Evolutionary conservation across 1,140 invertebrate species (phyloP).

Genomic region (Bathynomus jamesi): DNA sequence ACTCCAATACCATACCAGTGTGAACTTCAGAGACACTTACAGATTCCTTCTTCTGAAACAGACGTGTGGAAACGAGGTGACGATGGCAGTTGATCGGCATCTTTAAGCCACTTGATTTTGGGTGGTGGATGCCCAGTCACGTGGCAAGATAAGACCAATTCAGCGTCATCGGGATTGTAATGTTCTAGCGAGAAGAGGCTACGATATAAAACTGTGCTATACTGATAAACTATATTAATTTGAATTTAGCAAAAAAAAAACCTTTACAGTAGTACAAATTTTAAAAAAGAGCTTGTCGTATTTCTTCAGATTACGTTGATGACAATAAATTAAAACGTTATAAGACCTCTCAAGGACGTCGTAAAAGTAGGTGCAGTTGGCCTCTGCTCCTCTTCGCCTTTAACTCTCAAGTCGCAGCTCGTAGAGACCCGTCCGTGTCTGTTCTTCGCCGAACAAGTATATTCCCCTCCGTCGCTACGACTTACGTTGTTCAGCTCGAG

Average conservation of each 20-base stretch:
- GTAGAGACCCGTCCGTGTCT: conserved; percentile 59
- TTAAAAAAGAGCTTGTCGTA: too few relatives aligned
- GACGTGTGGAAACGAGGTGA: conserved; percentile 55
- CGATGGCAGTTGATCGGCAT: conserved; percentile 50
- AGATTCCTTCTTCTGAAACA: conserved; percentile 61
- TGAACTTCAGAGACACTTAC: conserved; percentile 44
- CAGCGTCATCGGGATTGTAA: conserved; percentile 59
- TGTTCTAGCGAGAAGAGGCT: conserved; percentile 49
- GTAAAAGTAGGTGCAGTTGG: conserved; percentile 61
- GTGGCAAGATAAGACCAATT: conserved; percentile 65
- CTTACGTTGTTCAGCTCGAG: conserved; percentile 56
- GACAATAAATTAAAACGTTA: background rate
- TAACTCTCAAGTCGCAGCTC: conserved; percentile 60
- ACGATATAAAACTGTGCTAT: background rate
- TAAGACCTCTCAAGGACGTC: conserved; percentile 58
- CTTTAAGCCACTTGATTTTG: conserved; percentile 66
- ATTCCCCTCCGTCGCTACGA: conserved; percentile 44
- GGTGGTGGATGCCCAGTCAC: conserved; percentile 62
- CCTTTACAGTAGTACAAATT: too few relatives aligned
- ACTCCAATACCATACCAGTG: too few relatives aligned
- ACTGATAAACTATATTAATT: background rate
- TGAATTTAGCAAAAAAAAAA: background rate
- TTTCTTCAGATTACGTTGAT: too few relatives aligned
- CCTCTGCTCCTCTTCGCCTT: conserved; percentile 54
- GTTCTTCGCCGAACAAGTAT: conserved; percentile 60